Base-by-base conservation (phyloP, 2,113 vertebrate genomes). In the Mustela lutreola region DNA sequence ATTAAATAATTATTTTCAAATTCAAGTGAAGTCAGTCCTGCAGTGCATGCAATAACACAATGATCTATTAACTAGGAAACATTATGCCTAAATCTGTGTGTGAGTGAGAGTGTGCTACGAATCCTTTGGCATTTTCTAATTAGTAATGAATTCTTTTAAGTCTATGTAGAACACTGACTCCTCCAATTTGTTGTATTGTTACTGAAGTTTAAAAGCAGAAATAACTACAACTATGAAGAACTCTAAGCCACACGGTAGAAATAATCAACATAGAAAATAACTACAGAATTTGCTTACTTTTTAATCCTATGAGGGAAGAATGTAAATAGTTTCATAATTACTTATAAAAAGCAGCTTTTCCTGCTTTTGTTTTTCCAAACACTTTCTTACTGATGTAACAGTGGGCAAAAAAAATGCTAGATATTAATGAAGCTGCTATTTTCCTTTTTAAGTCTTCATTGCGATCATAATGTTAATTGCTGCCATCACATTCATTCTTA, bases 401-500 rank as follows among this genome's bases (percentile, higher is more conserved):
- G 16, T 88, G 33, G 39, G 39, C 9, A 31, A 95, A 87, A 53
- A 73, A 65, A 95, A 83, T 22, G 36, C 26, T 89, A 92, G 82
- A 73, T 95, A 80, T 86, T 88, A 95, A 81, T 80, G 67, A 95
- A 94, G 50, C 58, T 83, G 88, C 73, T 88, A 85, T 86, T 94
- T 93, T 93, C 85, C 26, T 96, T 96, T 90, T 50, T 70, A 95
- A 81, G 80, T 86, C 81, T 96, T 93, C 26, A 86, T 26, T 97
- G 65, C 24, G 60, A 78, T 94, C 50, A 89, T 78, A 67, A 91
- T 85, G 73, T 93, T 94, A 94, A 97, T 71, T 98, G 94, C 36
- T 97, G 60, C 63, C 96, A 97, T 89, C 82, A 95, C 42, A 96
- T 96, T 97, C 91, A 93, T 97, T 97, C 76, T 73, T 83, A 97